Evolutionary conservation across 2,888 invertebrate species (phyloP), one percentile per base, ranked within the genome.

Genomic region (Hydropsyche betteni): DNA sequence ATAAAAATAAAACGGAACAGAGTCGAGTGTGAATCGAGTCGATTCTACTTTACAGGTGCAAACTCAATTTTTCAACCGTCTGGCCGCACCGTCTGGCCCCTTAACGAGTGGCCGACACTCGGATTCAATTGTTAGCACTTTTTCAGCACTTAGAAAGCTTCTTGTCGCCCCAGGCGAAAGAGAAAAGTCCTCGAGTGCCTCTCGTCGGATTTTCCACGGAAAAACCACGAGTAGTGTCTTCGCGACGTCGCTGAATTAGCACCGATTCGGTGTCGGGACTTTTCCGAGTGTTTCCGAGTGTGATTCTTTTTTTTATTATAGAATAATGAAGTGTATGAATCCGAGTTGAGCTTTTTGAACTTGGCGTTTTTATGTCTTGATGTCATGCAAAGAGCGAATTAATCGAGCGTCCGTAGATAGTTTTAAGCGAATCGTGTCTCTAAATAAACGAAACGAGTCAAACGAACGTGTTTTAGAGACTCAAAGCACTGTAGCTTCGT

Each of bases 401-500:
- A 44, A 44, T 44, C 6, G 44, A 44, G 44, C 44, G 44, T 10
- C 1, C 44, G 44, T 8, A 44, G 44, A 44, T 44, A 44, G 44
- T 44, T 44, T 44, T 10, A 44, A 44, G 44, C 6, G 10, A 44
- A 44, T 44, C 44, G 44, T 44, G 44, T 44, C 44, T 44, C 44
- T 44, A 44, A 44, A 44, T 44, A 70, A 70, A 51, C 51, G 70
- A 53, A 70, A 70, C 70, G 16, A 53, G 70, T 10, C 33, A 34
- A 64, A 64, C 61, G 16, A 24, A 61, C 36, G 64, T 64, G 34
- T 64, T 64, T 36, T 8, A 10, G 10, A 33, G 64, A 64, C 64
- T 70, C 70, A 70, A 70, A 70, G 70, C 70, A 24, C 70, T 51
- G 52, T 53, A 53, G 70, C 70, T 70, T 70, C 51, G 70, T 70